These are phyloP conservation scores for Campylomormyrus tamandua DNA, from an alignment of 2,113 vertebrate species.

Conservation along the genomic window DNA sequence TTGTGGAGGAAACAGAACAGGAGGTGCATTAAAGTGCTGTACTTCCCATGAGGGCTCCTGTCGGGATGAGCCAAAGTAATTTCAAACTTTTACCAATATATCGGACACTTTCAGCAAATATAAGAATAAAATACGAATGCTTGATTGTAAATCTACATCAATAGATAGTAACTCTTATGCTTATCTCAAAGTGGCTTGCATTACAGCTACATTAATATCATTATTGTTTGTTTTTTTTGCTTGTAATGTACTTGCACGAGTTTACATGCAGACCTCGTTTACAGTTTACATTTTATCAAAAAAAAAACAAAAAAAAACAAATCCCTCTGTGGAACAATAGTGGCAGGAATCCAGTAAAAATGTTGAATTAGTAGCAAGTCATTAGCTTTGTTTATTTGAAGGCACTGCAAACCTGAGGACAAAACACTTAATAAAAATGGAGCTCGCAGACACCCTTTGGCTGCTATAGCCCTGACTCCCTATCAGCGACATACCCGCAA, in stretches of 20 bases:
- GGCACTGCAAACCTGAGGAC: background rate
- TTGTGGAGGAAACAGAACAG: background rate
- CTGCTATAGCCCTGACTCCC: background rate
- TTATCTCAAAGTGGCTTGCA: background rate
- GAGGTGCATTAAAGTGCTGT: background rate
- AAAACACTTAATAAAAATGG: conserved; percentile 3
- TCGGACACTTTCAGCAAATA: background rate
- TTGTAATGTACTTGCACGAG: background rate
- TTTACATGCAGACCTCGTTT: background rate
- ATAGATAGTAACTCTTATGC: background rate
- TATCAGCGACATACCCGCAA: background rate
- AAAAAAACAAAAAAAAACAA: background rate
- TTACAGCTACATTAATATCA: background rate
- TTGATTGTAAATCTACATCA: background rate
- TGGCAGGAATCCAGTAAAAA: background rate
- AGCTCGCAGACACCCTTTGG: background rate
- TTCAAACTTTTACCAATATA: background rate
- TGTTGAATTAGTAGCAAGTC: background rate
- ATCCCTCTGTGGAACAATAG: background rate
- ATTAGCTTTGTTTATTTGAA: background rate
- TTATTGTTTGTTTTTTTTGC: background rate
- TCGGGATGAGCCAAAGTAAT: background rate
- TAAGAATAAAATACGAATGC: background rate
- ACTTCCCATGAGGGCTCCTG: background rate
- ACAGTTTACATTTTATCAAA: background rate